phyloP scores from a whole-genome alignment of 2,888 invertebrate genomes.

The Drosophila diplacantha region DNA sequence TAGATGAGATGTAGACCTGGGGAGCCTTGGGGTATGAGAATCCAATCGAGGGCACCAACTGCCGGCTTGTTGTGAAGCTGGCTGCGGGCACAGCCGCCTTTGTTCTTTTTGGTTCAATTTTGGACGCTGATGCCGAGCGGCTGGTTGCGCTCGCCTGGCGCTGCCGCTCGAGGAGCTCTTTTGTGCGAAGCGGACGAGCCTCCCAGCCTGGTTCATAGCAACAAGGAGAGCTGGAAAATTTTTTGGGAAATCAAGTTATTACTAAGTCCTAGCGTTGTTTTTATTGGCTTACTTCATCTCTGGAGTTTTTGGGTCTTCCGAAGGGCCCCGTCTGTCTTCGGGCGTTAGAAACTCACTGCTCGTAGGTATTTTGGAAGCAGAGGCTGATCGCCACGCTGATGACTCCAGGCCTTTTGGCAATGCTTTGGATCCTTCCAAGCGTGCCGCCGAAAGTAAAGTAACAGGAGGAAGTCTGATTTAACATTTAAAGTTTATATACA shows the following conservation, averaged over 20 bases:
- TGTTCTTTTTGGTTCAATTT: conserved; percentile 4
- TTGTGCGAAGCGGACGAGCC: conserved; percentile 18
- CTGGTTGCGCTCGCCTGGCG: not conserved
- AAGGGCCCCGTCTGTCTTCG: not conserved
- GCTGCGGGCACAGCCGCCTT: not conserved
- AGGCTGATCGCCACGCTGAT: not conserved
- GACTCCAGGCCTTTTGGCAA: not conserved
- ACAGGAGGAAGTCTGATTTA: not conserved
- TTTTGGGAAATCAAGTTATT: not conserved
- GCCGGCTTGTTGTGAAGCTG: conserved; percentile 6
- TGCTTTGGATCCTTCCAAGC: conserved; percentile 1
- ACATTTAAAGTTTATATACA: not conserved
- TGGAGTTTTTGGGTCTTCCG: not conserved
- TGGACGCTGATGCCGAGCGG: conserved; percentile 20
- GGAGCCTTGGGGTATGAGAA: conserved; percentile 34
- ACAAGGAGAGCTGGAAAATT: not conserved
- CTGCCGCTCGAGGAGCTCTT: conserved; percentile 27
- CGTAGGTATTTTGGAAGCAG: not conserved
- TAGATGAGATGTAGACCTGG: not conserved
- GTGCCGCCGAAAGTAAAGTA: not conserved
- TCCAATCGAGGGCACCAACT: conserved; percentile 26
- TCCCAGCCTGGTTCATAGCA: conserved; percentile 1
- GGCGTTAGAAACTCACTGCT: not conserved
- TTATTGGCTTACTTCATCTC: conserved; percentile 8
- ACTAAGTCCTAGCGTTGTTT: not conserved